phyloP scores from a whole-genome alignment of 2,797 vertebrate genomes.

The Gallinago stenura region DNA sequence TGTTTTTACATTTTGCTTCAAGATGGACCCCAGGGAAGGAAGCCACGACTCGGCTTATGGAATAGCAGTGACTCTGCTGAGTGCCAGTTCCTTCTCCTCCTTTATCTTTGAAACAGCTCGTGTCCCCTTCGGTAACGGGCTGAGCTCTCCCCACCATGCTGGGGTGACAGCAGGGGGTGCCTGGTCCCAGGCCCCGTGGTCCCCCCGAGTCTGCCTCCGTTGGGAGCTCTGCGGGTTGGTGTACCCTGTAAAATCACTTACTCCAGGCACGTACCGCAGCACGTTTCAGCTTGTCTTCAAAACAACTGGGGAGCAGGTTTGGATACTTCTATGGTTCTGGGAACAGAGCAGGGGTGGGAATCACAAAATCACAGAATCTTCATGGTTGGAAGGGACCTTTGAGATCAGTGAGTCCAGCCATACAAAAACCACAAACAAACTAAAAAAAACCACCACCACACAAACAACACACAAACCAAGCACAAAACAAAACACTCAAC shows the following conservation, averaged over 20 bases:
- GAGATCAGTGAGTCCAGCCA: too few relatives aligned
- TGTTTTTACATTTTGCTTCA: slow-evolving; percentile 62
- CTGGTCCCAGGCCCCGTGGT: background rate
- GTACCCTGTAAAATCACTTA: background rate
- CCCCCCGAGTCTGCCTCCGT: background rate
- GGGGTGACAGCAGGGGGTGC: too few relatives aligned
- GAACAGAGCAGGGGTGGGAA: background rate
- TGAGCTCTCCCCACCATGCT: background rate
- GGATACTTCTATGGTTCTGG: background rate
- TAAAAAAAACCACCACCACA: too few relatives aligned
- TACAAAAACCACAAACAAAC: too few relatives aligned
- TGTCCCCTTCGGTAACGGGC: background rate
- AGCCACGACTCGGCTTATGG: slow-evolving; percentile 3
- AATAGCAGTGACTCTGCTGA: slow-evolving; percentile 24
- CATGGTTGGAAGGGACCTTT: too few relatives aligned
- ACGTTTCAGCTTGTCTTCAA: background rate
- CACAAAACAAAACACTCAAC: too few relatives aligned
- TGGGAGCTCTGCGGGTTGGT: background rate
- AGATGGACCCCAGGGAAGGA: background rate
- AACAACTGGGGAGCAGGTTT: background rate
- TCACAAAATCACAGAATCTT: too few relatives aligned
- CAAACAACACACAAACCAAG: too few relatives aligned
- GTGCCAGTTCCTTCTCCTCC: background rate
- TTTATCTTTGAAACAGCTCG: background rate
- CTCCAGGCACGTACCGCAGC: background rate